Evolutionary conservation across 2,888 invertebrate genomes (phyloP), one percentile per base, ranked within the genome.

Genomic region (Rugalucina vietnamica): DNA sequence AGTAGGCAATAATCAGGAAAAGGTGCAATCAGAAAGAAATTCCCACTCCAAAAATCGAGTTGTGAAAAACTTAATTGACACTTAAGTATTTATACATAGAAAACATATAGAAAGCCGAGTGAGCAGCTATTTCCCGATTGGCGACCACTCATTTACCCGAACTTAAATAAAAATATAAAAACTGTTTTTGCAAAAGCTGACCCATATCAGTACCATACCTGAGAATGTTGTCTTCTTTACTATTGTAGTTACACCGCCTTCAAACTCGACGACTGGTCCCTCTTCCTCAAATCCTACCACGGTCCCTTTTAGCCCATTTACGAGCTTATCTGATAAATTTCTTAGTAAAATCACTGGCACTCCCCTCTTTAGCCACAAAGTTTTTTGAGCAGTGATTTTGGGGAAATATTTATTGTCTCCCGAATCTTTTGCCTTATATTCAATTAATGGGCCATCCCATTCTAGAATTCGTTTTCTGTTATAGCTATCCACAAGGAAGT

Each of bases 221-320:
- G 70, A 70, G 36, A 70, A 70, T 21, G n/a, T n/a, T 70, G 70
- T 37, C 37, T 70, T 70, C 36, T 70, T 70, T 18, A 70, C 37
- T 70, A 21, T 37, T 24, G 34, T 70, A 21, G 70, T 70, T 29
- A 70, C 21, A n/a, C 10, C 14, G 4, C 36, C 37, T 70, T 34
- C 10, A 21, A 70, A 70, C 36, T 70, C 36, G 21, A 70, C 21
- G 21, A 70, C 37, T 37, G 70, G 70, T 12, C 69, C 69, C 4
- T 69, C 69, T n/a, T 4, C 18, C 37, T 37, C 70, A 70, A 70
- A 43, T 36, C 70, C 78, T 4, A 60, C 39, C 39, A 79, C 79
- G 39, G 74, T 73, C 5, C 79, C 79, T 74, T 34, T 34, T n/a
- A 81, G 65, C 12, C 76, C 75, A 50, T 81, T 81, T n/a, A 81